phyloP scores from a whole-genome alignment of 1,140 invertebrate genomes.

The Dryas iulia region DNA sequence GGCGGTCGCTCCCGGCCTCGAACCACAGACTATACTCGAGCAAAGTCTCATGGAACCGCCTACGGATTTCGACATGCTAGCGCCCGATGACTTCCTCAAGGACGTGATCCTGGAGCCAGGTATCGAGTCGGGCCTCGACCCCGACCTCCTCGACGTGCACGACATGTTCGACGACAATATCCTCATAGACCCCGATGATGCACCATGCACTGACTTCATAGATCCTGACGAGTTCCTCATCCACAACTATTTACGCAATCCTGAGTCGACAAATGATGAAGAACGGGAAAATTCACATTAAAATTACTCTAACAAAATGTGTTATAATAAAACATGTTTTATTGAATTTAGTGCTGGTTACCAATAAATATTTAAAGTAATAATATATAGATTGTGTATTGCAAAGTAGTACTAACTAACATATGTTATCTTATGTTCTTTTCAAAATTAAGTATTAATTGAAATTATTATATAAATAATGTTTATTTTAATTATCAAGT shows the following conservation, averaged over 20 bases:
- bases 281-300: neutral
- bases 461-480: no score
- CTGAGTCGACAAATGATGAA: neutral
- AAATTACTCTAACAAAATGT: neutral
- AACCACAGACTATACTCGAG: slow-evolving; percentile 17
- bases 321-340: neutral
- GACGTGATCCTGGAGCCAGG: slow-evolving; percentile 19
- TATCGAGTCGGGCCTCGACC: neutral
- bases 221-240: slow-evolving; percentile 10
- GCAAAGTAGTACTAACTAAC: neutral
- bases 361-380: neutral
- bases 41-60: slow-evolving; percentile 4
- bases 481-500: neutral
- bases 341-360: neutral
- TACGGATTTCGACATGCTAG: slow-evolving; percentile 7
- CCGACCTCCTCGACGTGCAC: slow-evolving; percentile 4
- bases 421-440: no score
- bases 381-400: neutral
- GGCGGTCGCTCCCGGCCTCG: slow-evolving; percentile 3
- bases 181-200: neutral
- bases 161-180: slow-evolving; percentile 22
- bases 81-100: slow-evolving; percentile 23
- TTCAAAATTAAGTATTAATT: neutral
- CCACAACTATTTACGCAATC: neutral
- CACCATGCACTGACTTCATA: neutral